Evolutionary conservation across 2,113 vertebrate species (phyloP).

Genomic region (Greenwoodochromis staneri): DNA sequence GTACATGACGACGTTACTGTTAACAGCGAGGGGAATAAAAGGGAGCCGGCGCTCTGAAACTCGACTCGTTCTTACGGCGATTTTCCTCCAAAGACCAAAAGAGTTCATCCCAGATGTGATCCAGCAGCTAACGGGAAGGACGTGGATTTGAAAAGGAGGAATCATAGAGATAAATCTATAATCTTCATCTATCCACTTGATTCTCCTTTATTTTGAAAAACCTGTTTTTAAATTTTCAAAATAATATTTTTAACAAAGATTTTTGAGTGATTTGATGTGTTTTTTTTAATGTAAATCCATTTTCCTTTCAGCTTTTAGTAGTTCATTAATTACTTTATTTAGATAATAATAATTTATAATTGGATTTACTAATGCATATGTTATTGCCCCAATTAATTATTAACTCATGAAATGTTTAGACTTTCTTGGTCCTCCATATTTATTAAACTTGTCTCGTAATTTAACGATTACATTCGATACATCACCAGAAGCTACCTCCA

Average conservation of each 20-base stretch:
- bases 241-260: not conserved
- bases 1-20: not conserved
- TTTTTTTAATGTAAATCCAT: accelerated
- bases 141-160: accelerated
- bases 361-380: accelerated
- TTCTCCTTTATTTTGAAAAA: not conserved
- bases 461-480: not conserved
- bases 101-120: not conserved
- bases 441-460: not conserved
- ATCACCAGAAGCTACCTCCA: not conserved
- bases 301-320: not conserved
- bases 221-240: not conserved
- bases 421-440: not conserved
- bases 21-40: not conserved
- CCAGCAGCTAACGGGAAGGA: accelerated
- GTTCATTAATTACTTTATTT: not conserved
- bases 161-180: not conserved
- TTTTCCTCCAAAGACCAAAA: not conserved
- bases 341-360: not conserved
- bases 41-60: not conserved
- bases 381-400: not conserved
- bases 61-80: not conserved
- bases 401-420: not conserved
- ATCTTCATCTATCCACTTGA: not conserved
- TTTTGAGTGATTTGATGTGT: accelerated